Evolutionary conservation across 2,113 vertebrate genomes (phyloP).

Genomic region (Amazona guildingii): DNA sequence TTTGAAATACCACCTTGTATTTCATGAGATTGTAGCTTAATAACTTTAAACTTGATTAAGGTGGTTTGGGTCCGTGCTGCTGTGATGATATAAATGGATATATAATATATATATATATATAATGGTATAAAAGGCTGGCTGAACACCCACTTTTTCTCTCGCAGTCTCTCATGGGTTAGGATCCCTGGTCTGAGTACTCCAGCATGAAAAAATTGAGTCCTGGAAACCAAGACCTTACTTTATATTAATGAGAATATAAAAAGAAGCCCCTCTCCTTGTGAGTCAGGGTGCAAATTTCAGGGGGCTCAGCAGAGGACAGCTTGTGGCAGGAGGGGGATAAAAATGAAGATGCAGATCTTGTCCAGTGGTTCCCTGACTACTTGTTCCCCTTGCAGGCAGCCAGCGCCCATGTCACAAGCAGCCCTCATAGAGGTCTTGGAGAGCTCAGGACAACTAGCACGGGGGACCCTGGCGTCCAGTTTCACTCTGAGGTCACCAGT

Average conservation of each 20-base stretch:
- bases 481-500: neutral
- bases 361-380: neutral
- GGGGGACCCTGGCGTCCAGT: neutral
- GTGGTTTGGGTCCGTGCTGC: neutral
- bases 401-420: neutral
- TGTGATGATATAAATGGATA: neutral
- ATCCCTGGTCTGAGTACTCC: fast-evolving
- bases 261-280: neutral
- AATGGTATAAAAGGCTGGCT: neutral
- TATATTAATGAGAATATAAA: neutral
- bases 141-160: neutral
- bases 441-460: neutral
- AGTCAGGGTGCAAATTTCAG: neutral
- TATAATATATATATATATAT: neutral
- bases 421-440: neutral
- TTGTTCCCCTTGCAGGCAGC: neutral
- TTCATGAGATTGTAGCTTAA: neutral
- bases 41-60: neutral
- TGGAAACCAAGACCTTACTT: neutral
- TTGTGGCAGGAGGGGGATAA: fast-evolving
- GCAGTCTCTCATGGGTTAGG: neutral
- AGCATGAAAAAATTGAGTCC: neutral
- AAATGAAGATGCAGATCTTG: neutral
- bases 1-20: neutral
- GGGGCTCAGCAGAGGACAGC: neutral